Percentiles rank a stretch among this genome's conserved stretches.
Conservation (phyloP, 2,113 vertebrate species). For the Merops nubicus region DNA sequence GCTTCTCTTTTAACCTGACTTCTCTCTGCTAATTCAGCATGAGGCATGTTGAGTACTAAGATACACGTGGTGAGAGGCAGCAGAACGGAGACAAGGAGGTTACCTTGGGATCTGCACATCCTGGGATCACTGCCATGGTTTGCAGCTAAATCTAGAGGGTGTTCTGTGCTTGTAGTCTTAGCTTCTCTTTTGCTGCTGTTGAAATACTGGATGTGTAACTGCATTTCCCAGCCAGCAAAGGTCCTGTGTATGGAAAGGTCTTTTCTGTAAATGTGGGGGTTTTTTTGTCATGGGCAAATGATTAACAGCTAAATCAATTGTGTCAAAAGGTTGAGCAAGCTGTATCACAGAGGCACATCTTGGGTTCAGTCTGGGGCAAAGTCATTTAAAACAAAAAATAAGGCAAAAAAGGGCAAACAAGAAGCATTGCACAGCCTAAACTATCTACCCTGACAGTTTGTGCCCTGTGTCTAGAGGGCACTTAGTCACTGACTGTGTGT, state of each 20-base stretch:
- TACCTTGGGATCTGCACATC: background rate
- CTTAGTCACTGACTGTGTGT: background rate
- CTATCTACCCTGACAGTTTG: background rate
- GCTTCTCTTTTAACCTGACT: background rate
- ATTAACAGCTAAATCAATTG: constrained; percentile 72
- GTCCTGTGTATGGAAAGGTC: fast-evolving
- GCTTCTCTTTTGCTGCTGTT: background rate
- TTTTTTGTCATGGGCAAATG: constrained; percentile 32
- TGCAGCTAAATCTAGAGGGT: background rate
- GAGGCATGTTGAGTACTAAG: background rate
- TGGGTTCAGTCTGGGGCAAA: background rate
- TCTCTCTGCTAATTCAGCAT: background rate
- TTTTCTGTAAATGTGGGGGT: background rate
- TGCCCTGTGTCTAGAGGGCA: background rate
- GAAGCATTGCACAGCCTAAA: background rate
- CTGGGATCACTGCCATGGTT: background rate
- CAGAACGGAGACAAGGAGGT: too few relatives aligned
- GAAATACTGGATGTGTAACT: background rate
- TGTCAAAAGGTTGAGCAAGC: constrained; percentile 63
- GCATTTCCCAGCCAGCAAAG: background rate
- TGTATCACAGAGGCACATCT: background rate
- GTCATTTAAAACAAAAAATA: background rate
- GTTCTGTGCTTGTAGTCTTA: background rate
- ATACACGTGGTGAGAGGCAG: fast-evolving
- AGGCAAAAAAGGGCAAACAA: background rate